These are phyloP conservation scores for Callosobruchus maculatus DNA, from an alignment of 2,888 invertebrate species.

Conservation along the genomic window DNA sequence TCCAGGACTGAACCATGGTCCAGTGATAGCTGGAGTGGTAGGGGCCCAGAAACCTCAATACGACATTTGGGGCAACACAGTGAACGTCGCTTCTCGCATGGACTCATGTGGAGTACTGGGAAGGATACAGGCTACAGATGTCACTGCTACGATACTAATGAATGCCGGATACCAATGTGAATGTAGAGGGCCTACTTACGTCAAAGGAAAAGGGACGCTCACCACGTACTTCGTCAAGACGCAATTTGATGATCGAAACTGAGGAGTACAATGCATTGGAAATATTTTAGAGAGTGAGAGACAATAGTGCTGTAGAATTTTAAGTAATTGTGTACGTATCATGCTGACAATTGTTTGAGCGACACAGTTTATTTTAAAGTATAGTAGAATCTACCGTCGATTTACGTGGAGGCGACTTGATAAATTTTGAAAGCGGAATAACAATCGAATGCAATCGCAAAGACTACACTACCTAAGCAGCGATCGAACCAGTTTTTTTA, in stretches of 20 bases:
- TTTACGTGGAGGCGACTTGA: no score
- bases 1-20: conserved; percentile 80
- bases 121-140: conserved; percentile 78
- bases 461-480: no score
- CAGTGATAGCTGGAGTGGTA: conserved; percentile 94
- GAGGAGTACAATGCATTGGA: background rate
- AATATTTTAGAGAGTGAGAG: no score
- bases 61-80: conserved; percentile 99
- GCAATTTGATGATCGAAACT: conserved; percentile 59
- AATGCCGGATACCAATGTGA: conserved; percentile 83
- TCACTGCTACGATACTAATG: conserved; percentile 78
- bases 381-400: no score
- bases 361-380: no score
- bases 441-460: no score
- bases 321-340: no score
- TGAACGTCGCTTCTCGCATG: conserved; percentile 96
- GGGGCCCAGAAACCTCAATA: conserved; percentile 98
- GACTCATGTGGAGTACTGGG: conserved; percentile 93
- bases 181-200: conserved; percentile 87
- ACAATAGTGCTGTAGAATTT: no score
- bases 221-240: conserved; percentile 91
- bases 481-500: no score
- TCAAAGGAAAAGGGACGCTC: conserved; percentile 92
- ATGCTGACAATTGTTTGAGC: no score
- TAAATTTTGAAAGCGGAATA: no score